phyloP scores from a whole-genome alignment of 2,797 vertebrate genomes.

The Tadarida brasiliensis region DNA sequence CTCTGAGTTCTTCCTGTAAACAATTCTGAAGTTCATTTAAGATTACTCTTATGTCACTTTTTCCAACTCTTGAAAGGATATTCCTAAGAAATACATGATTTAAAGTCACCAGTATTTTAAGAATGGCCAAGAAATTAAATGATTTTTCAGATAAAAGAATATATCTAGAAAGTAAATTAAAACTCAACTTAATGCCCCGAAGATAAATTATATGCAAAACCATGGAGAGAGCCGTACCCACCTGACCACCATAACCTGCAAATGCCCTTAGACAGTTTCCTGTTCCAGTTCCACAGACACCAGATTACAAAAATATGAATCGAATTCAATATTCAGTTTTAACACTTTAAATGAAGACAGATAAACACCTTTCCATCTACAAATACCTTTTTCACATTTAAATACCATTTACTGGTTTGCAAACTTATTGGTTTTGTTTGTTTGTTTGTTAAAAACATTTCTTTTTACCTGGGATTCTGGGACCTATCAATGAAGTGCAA shows the following conservation, averaged over 20 bases:
- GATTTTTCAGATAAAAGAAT: slow-evolving; percentile 55
- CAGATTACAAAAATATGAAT: slow-evolving; percentile 26
- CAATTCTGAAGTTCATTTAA: neutral
- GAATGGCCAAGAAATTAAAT: slow-evolving; percentile 25
- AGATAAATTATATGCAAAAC: slow-evolving; percentile 35
- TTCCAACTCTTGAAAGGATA: neutral
- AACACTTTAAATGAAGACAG: slow-evolving; percentile 11
- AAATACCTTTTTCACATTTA: neutral
- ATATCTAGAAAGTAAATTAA: slow-evolving; percentile 68
- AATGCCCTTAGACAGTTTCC: neutral
- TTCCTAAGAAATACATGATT: slow-evolving; percentile 36
- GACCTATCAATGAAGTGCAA: neutral
- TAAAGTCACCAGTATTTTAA: slow-evolving; percentile 49
- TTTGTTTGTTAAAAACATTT: slow-evolving; percentile 10
- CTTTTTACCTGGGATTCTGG: neutral
- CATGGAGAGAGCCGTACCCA: neutral
- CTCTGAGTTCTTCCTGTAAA: neutral
- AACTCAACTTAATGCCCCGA: slow-evolving; percentile 40
- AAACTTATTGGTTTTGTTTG: neutral
- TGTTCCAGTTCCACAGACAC: neutral
- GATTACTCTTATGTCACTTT: neutral
- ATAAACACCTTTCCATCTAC: neutral
- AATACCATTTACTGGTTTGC: neutral
- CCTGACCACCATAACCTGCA: neutral
- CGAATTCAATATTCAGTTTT: neutral